Percentiles rank a stretch among this genome's conserved stretches.
These are phyloP conservation scores for Dufourea novaeangliae DNA, from an alignment of 1,140 invertebrate species.

Conservation along the genomic window DNA sequence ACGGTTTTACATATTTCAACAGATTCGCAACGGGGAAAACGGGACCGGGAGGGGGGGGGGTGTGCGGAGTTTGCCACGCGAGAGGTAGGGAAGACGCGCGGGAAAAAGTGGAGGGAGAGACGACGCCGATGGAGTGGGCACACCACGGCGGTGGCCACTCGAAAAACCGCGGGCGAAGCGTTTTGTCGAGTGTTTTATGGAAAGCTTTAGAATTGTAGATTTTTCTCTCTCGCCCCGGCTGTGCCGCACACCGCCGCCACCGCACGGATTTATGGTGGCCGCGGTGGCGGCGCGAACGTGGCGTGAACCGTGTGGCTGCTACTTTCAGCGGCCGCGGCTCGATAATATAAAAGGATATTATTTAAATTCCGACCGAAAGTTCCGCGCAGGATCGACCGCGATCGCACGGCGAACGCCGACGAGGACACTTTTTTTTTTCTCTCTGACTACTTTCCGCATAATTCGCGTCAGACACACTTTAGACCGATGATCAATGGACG, in stretches of 20 bases:
- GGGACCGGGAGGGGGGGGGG: conserved; percentile 44
- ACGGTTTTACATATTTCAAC: conserved; percentile 82
- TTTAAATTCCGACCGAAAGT: conserved; percentile 73
- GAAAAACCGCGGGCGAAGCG: conserved; percentile 80
- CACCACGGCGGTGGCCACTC: conserved; percentile 73
- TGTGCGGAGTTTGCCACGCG: conserved; percentile 7
- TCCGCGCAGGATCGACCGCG: conserved; percentile 30
- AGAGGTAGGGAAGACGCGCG: conserved; percentile 19
- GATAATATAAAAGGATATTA: conserved; percentile 71
- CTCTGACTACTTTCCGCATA: conserved; percentile 54
- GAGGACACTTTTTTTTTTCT: conserved; percentile 8
- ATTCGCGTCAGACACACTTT: conserved; percentile 70
- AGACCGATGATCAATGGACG: conserved; percentile 60
- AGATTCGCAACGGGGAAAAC: conserved; percentile 70
- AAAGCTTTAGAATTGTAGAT: conserved; percentile 82
- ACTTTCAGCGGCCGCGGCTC: conserved; percentile 44
- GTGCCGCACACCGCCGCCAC: conserved; percentile 14
- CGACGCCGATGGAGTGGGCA: conserved; percentile 32
- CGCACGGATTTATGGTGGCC: conserved; percentile 70
- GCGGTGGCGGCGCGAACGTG: conserved; percentile 46
- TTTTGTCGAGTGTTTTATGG: conserved; percentile 81
- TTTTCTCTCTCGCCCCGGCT: conserved; percentile 65
- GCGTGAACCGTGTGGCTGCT: conserved; percentile 38
- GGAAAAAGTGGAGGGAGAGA: conserved; percentile 26
- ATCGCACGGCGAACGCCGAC: background rate